phyloP scores from a whole-genome alignment of 2,113 vertebrate species.

The Electrona antarctica region DNA sequence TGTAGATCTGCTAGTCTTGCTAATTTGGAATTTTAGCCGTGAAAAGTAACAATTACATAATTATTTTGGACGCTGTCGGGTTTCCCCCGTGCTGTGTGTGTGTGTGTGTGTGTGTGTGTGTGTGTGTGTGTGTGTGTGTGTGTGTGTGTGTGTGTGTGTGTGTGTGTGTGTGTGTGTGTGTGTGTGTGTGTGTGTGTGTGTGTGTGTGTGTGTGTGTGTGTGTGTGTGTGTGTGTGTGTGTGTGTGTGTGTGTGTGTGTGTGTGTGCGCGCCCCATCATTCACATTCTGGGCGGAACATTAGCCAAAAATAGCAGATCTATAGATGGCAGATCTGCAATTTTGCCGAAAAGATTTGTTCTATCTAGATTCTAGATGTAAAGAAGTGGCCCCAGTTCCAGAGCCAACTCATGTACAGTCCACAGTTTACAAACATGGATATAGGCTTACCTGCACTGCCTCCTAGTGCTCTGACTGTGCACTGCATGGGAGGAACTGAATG shows the following conservation, averaged over 20 bases:
- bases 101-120: slow-evolving; percentile 9
- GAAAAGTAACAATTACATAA: neutral
- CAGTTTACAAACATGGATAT: no score
- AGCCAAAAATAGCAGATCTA: no score
- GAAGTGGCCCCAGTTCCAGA: no score
- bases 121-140: slow-evolving; percentile 3
- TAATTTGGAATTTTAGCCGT: neutral
- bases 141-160: neutral
- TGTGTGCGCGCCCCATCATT: no score
- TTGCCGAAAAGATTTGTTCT: no score
- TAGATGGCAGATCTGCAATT: no score
- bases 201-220: neutral
- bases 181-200: neutral
- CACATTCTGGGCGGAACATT: no score
- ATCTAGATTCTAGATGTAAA: no score
- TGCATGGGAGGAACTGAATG: slow-evolving; percentile 5
- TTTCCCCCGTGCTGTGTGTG: slow-evolving; percentile 7
- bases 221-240: neutral
- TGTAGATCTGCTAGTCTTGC: neutral
- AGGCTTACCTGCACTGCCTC: neutral
- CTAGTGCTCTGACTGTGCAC: slow-evolving; percentile 5
- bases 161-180: neutral
- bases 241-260: neutral
- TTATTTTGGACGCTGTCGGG: no score
- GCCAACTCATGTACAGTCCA: no score